Evolutionary conservation across 2,113 vertebrate species (phyloP).

Genomic region (Campylomormyrus numenius): DNA sequence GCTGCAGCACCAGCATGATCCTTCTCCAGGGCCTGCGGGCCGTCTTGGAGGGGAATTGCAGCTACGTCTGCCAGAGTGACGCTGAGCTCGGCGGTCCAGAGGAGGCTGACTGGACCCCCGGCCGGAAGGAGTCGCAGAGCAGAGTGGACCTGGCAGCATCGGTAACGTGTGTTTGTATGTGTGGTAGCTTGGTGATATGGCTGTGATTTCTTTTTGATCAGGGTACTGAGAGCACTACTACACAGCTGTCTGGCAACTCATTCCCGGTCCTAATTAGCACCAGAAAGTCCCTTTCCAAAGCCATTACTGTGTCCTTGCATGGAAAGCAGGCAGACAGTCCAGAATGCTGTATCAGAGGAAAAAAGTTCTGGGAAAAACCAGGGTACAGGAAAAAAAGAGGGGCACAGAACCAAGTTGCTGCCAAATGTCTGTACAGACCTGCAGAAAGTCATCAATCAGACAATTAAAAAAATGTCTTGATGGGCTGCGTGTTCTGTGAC

Average conservation of each 20-base stretch:
- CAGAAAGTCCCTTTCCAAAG: background rate
- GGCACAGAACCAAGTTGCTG: background rate
- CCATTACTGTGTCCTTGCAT: background rate
- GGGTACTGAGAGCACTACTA: background rate
- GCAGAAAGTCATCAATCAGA: background rate
- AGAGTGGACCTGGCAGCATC: conserved; percentile 48
- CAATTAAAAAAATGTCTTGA: background rate
- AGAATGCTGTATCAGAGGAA: background rate
- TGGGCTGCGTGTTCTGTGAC: background rate
- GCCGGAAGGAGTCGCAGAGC: conserved; percentile 75
- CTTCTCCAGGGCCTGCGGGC: conserved; percentile 85
- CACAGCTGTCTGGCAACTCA: background rate
- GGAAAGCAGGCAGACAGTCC: background rate
- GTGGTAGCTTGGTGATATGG: background rate
- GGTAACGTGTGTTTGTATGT: conserved; percentile 32
- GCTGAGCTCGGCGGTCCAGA: conserved; percentile 72
- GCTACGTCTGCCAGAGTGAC: conserved; percentile 82
- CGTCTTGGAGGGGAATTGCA: conserved; percentile 86
- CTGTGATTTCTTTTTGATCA: background rate
- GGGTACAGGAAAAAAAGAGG: background rate
- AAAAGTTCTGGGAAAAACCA: background rate
- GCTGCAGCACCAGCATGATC: conserved; percentile 85
- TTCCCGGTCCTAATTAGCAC: background rate
- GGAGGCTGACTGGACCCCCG: conserved; percentile 69
- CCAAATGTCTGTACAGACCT: background rate